Conservation (phyloP, 2,797 vertebrate species). For the Peromyscus attwateri region DNA sequence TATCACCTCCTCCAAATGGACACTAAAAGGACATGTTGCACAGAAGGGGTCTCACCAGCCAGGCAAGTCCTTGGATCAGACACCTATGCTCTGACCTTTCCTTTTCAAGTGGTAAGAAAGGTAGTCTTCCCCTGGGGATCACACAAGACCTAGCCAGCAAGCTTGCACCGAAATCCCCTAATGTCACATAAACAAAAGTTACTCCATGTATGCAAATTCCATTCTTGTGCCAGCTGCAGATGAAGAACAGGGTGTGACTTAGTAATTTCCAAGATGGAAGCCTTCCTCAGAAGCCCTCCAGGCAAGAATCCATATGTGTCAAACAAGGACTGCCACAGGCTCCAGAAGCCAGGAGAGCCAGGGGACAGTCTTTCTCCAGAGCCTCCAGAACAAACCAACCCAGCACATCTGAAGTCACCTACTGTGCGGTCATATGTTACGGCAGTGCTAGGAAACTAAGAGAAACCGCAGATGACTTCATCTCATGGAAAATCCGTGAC, state of each 20-base stretch:
- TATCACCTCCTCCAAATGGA: neutral
- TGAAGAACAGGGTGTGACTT: neutral
- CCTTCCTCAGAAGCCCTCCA: neutral
- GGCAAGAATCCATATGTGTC: neutral
- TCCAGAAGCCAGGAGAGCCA: neutral
- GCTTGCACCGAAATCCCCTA: neutral
- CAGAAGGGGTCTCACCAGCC: neutral
- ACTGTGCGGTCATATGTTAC: too few relatives aligned
- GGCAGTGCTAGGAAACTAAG: neutral
- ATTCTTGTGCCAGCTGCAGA: neutral
- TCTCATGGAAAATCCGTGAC: too few relatives aligned
- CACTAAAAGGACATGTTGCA: neutral
- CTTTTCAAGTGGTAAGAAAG: neutral
- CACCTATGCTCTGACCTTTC: neutral
- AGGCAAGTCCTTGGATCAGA: neutral
- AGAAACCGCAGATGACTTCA: neutral
- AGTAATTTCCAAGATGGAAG: neutral
- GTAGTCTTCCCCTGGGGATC: neutral
- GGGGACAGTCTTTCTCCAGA: neutral
- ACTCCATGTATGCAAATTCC: neutral
- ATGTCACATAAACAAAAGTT: neutral
- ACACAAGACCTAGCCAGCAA: neutral
- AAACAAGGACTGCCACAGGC: neutral
- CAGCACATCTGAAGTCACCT: neutral
- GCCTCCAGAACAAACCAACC: neutral